phyloP scores from a whole-genome alignment of 2,888 invertebrate species.

The Thalpophila matura region DNA sequence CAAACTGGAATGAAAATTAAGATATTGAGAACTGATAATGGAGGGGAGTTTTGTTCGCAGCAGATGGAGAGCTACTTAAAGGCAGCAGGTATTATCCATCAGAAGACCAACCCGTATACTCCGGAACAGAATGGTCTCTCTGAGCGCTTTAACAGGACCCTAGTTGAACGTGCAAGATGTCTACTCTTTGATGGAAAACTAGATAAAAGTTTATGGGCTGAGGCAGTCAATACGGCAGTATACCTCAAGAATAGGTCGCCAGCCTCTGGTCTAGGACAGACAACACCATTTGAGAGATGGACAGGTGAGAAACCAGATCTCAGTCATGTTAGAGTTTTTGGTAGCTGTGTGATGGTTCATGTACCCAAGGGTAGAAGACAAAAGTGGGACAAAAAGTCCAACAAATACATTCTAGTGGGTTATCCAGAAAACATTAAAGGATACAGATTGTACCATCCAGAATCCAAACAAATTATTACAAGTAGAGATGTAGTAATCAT shows the following conservation, averaged over 20 bases:
- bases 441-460: not conserved
- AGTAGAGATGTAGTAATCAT: not conserved
- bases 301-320: too few relatives aligned
- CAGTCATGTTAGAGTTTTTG: too few relatives aligned
- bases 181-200: not conserved
- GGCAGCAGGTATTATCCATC: slow-evolving; percentile 2
- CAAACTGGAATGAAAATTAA: slow-evolving; percentile 13
- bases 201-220: not conserved
- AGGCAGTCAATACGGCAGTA: too few relatives aligned
- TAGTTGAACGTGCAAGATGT: slow-evolving; percentile 3
- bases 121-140: slow-evolving; percentile 6
- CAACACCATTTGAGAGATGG: slow-evolving; percentile 7
- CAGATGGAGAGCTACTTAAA: slow-evolving; percentile 7
- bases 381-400: too few relatives aligned
- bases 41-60: slow-evolving; percentile 7
- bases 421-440: not conserved
- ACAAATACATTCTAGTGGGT: too few relatives aligned
- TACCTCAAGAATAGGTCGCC: slow-evolving; percentile 1
- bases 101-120: slow-evolving; percentile 7
- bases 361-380: too few relatives aligned
- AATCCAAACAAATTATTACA: not conserved
- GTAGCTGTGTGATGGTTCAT: too few relatives aligned
- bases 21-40: slow-evolving; percentile 7
- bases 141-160: not conserved
- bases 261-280: not conserved